Base-by-base conservation (phyloP, 1,140 invertebrate genomes). In the Trichonephila clavipes region DNA sequence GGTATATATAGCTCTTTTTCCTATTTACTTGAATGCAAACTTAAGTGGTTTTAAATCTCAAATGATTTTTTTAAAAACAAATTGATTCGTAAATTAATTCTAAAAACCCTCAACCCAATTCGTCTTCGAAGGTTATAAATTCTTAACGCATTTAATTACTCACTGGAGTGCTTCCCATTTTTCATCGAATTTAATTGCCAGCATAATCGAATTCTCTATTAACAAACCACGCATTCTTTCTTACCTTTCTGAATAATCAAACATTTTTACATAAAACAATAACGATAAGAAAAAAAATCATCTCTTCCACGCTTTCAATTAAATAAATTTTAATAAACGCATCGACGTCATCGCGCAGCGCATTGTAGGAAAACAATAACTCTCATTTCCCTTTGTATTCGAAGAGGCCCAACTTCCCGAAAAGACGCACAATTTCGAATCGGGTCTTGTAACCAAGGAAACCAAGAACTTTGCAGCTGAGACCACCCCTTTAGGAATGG, bases 301-400 rank as follows among this genome's bases (percentile, higher is more conserved):
- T 34, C 12, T 14, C 72, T 34, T 40, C 72, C 14, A 28, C 28
- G 34, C 72, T 34, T 77, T 77, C 72, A 77, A 77, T 77, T 77
- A 77, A 77, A 77, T 77, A 77, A 77, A 77, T 77, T 77, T 77
- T 77, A 77, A 77, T 77, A 77, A 40, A 77, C 72, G 34, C 34
- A 14, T 77, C 72, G 34, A 77, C 72, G 18, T 10, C 34, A 24
- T 77, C 72, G 28, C 0, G 72, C 24, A 28, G 34, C 14, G 72
- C 12, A 40, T 77, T 77, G 72, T 40, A 34, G 72, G 82, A 83
- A 69, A 14, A 83, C 82, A 83, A 83, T 83, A 83, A 51, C 82
- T 58, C 51, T 59, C 19, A 12, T 83, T 58, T 28, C 40, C 40
- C 82, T 8, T 83, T 83, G 82, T 83, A 24, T 83, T 83, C 40